A percentile compares a stretch with the other conserved stretches of the same genome.
These are phyloP conservation scores for Papilio dardanus DNA, from an alignment of 1,140 invertebrate genomes.

Conservation along the genomic window DNA sequence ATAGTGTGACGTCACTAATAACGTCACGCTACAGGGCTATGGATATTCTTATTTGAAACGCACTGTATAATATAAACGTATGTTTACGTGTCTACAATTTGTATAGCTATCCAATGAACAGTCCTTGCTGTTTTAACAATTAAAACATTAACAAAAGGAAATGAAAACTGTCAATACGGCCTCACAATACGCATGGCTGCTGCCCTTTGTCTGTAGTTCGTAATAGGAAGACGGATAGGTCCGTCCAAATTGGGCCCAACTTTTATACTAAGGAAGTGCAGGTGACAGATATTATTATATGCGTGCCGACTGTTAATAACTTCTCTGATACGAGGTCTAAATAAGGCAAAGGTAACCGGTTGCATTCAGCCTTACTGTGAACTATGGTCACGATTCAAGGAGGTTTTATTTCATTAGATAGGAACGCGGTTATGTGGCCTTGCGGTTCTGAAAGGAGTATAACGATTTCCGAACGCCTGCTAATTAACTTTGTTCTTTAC, in stretches of 20 bases:
- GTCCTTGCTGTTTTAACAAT: background rate
- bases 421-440: conserved; percentile 45
- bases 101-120: background rate
- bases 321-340: conserved; percentile 29
- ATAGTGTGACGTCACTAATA: background rate
- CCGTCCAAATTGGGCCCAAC: conserved; percentile 22
- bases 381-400: conserved; percentile 39
- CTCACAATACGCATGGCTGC: background rate
- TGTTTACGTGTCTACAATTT: background rate
- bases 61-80: background rate
- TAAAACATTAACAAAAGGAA: conserved; percentile 6
- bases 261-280: conserved; percentile 34
- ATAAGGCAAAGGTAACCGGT: conserved; percentile 33
- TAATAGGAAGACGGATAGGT: conserved; percentile 33
- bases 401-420: conserved; percentile 42
- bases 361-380: conserved; percentile 17
- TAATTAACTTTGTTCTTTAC: conserved; percentile 34
- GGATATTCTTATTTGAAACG: too few relatives aligned
- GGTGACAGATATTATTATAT: conserved; percentile 21
- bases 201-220: conserved; percentile 32
- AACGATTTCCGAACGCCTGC: conserved; percentile 35
- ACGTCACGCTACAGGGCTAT: background rate
- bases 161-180: background rate
- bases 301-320: conserved; percentile 36
- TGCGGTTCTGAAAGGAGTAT: conserved; percentile 37